phyloP scores from a whole-genome alignment of 1,140 invertebrate species.

The Diabrotica virgifera region DNA sequence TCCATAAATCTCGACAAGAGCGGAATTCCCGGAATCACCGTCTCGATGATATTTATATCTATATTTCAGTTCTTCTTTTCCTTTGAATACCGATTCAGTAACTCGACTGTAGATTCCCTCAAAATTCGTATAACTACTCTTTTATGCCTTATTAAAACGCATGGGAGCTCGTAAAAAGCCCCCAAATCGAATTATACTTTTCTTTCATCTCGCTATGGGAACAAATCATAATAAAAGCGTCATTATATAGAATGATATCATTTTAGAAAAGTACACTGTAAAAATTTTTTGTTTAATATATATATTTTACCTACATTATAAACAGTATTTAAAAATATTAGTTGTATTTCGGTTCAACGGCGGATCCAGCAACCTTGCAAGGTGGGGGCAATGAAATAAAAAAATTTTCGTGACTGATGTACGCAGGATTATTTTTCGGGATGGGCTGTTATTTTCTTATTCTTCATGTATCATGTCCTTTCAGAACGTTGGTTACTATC shows the following conservation, averaged over 20 bases:
- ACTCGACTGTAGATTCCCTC: slow-evolving; percentile 5
- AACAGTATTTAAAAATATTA: no score
- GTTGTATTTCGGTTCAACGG: no score
- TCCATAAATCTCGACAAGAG: neutral
- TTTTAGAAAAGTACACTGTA: slow-evolving; percentile 21
- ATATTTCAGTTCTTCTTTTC: neutral
- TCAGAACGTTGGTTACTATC: no score
- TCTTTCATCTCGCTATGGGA: slow-evolving; percentile 32
- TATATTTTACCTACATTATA: no score
- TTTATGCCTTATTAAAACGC: slow-evolving; percentile 32
- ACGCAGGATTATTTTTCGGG: no score
- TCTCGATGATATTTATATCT: neutral
- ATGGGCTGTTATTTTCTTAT: no score
- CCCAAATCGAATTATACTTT: slow-evolving; percentile 31
- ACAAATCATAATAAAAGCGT: slow-evolving; percentile 35
- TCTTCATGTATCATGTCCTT: no score
- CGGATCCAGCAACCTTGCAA: no score
- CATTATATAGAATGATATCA: slow-evolving; percentile 26
- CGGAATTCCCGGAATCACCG: neutral
- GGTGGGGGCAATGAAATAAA: no score
- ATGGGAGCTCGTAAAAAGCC: slow-evolving; percentile 26
- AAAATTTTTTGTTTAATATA: neutral
- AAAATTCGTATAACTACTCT: slow-evolving; percentile 30
- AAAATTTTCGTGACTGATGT: no score
- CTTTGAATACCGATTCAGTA: neutral